Conservation (phyloP, 1,140 invertebrate species). For the Sycophaga agraensis region DNA sequence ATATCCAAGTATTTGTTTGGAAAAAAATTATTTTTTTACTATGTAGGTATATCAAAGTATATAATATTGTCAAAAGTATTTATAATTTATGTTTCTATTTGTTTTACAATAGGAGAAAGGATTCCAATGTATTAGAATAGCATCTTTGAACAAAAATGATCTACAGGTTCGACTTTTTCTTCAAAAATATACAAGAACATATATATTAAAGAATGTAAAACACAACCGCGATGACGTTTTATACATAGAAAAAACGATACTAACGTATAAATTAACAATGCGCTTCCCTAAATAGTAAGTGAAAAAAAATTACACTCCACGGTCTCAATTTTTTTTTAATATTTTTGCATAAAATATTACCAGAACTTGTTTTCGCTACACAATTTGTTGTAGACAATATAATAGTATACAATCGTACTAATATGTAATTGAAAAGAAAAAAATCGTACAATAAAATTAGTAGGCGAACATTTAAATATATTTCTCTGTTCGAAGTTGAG, state of each 20-base stretch:
- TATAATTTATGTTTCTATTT: not conserved
- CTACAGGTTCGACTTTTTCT: conserved; percentile 8
- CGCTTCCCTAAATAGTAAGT: not conserved
- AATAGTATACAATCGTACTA: conserved; percentile 4
- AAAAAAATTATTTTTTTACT: not conserved
- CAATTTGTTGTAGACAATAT: not conserved
- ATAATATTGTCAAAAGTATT: not conserved
- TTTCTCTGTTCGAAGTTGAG: conserved; percentile 13
- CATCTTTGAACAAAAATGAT: conserved; percentile 7
- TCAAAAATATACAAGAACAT: conserved; percentile 15
- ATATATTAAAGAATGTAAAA: conserved; percentile 24
- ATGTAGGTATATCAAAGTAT: not conserved
- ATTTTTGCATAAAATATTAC: not conserved
- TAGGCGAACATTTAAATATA: conserved; percentile 20
- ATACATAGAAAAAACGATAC: conserved; percentile 14
- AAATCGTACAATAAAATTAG: conserved; percentile 17
- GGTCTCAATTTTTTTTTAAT: not conserved
- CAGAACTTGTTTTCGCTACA: not conserved
- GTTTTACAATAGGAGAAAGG: not conserved
- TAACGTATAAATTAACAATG: conserved; percentile 25
- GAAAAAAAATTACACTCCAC: not conserved
- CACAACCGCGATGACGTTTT: conserved; percentile 14
- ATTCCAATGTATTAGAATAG: not conserved
- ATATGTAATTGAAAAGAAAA: conserved; percentile 1
- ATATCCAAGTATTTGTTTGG: no score